Evolutionary conservation across 1,140 invertebrate species (phyloP).

Genomic region (Caenorhabditis inopinata): DNA sequence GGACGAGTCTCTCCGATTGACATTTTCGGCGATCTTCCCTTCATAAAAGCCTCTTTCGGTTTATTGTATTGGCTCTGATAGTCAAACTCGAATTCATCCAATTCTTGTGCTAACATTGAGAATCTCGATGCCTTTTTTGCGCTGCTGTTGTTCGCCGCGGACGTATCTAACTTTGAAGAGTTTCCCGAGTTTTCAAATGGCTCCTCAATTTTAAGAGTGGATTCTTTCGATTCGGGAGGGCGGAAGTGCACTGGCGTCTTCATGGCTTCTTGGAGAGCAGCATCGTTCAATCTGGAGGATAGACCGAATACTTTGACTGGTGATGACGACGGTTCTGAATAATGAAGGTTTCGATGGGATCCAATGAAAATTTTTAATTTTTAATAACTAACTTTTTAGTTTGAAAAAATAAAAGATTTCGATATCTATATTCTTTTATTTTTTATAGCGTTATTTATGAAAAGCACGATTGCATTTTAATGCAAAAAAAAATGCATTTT

Average conservation of each 20-base stretch:
- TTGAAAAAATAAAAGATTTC: too few species aligned
- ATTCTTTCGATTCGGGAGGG: background rate
- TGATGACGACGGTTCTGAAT: background rate
- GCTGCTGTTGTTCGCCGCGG: background rate
- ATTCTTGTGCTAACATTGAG: constrained; percentile 3
- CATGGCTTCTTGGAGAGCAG: background rate
- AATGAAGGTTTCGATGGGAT: background rate
- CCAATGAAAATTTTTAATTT: too few species aligned
- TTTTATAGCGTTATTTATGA: too few species aligned
- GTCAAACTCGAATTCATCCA: background rate
- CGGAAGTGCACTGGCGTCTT: background rate
- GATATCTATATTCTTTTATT: too few species aligned
- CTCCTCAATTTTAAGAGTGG: background rate
- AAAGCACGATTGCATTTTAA: too few species aligned
- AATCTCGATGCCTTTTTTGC: background rate
- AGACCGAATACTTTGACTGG: background rate
- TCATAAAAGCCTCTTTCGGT: constrained; percentile 17
- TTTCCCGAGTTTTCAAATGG: background rate
- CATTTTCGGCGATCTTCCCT: constrained; percentile 9
- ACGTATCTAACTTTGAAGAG: too few species aligned
- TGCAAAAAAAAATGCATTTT: too few species aligned
- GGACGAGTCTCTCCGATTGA: constrained; percentile 9
- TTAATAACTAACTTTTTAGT: too few species aligned
- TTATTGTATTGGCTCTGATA: background rate
- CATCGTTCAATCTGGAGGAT: background rate